Base-by-base conservation (phyloP, 2,797 vertebrate genomes). In the Cossypha polioptera region DNA sequence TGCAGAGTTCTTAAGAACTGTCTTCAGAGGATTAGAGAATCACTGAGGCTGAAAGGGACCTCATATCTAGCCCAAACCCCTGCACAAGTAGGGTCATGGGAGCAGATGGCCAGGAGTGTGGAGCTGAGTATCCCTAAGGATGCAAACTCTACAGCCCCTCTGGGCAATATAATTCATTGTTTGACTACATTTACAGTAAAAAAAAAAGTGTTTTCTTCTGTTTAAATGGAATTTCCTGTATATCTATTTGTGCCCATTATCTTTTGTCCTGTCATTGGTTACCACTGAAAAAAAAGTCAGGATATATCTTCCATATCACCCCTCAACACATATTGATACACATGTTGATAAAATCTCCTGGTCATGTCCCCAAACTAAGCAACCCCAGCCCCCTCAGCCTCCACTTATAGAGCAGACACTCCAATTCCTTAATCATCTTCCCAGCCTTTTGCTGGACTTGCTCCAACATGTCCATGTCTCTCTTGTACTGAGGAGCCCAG, bases 1-100 rank as follows among this genome's bases (percentile, higher is more conserved):
- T 50, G 28, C 10, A 36, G 48, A 69, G 12, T 51, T 86, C 61
- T 74, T 77, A 77, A 33, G 7, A 59, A 48, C 1, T 1, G 3
- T 43, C 12, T 86, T 68, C 45, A 68, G 42, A 88, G 38, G 80
- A 92, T 40, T 71, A 78, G 48, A 82, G 33, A 79, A 82, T 9
- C 36, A 31, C 16, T 61, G 67, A 75, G 16, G 33, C 33, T 78
- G 79, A 61, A 90, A 88, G 5, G 15, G 9, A 72, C 13, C 13
- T 54, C 50, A 59, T 43, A 33, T n/a, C 51, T 40, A 88, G 50
- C 11, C 45, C 48, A 78, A 88, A 22, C 2, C 7, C 9, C 5
- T 71, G 10, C 13, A 72, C 28, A 71, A 12, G 7, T 2, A 63
- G 16, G 16, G 13, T 33, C 38, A 53, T 8, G 13, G 26, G 5